phyloP scores from a whole-genome alignment of 1,140 invertebrate species.

The Eulimnadia texana region DNA sequence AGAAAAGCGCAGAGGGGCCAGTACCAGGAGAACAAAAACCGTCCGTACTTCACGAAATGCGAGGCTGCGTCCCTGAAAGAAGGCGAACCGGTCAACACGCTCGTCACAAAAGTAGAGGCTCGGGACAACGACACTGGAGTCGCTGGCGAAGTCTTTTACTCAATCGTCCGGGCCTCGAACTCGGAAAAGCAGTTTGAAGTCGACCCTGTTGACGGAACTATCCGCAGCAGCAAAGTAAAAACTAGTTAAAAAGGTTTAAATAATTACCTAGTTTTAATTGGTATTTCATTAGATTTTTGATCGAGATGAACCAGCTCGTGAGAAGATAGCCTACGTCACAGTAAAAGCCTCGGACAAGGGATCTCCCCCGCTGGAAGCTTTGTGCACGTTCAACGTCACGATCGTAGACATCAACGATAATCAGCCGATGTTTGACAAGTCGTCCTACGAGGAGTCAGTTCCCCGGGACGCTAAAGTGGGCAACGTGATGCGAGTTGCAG shows the following conservation, averaged over 20 bases:
- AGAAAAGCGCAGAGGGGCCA: neutral
- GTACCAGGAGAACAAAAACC: slow-evolving; percentile 7
- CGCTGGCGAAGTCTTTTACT: slow-evolving; percentile 12
- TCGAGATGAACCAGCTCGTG: slow-evolving; percentile 66
- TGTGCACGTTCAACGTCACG: slow-evolving; percentile 73
- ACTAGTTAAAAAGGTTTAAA: neutral
- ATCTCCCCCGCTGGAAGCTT: slow-evolving; percentile 60
- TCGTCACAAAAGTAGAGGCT: slow-evolving; percentile 7
- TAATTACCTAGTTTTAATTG: neutral
- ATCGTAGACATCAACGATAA: slow-evolving; percentile 82
- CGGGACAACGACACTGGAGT: slow-evolving; percentile 11
- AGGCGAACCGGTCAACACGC: slow-evolving; percentile 6
- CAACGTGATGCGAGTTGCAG: slow-evolving; percentile 70
- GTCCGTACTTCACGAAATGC: slow-evolving; percentile 14
- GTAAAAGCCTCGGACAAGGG: slow-evolving; percentile 75
- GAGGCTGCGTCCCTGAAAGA: neutral
- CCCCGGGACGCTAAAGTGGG: slow-evolving; percentile 50
- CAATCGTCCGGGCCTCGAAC: slow-evolving; percentile 3
- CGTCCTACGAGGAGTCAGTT: slow-evolving; percentile 57
- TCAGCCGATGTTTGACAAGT: slow-evolving; percentile 40
- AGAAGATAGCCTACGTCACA: slow-evolving; percentile 65
- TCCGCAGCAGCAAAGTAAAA: slow-evolving; percentile 12
- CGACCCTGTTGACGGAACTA: slow-evolving; percentile 2
- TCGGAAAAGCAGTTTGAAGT: slow-evolving; percentile 10
- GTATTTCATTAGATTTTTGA: slow-evolving; percentile 52